Percentiles rank a stretch among this genome's conserved stretches.
These are phyloP conservation scores for Therioaphis trifolii DNA, from an alignment of 2,888 invertebrate species.

Conservation along the genomic window DNA sequence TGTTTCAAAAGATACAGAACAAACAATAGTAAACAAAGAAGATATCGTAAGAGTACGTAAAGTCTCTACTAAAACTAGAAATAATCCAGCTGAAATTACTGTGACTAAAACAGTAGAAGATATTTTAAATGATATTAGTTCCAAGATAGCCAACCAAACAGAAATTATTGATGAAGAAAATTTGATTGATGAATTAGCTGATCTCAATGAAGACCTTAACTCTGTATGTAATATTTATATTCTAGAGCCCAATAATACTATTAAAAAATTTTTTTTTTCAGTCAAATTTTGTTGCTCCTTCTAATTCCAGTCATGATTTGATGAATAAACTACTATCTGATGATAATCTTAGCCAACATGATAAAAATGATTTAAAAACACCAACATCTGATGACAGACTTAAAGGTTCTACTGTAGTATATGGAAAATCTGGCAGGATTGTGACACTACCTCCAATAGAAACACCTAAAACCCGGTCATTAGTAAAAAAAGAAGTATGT, in stretches of 20 bases:
- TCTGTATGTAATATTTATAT: slow-evolving; percentile 34
- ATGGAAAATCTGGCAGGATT: slow-evolving; percentile 56
- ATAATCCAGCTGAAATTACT: slow-evolving; percentile 40
- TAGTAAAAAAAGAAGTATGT: slow-evolving; percentile 61
- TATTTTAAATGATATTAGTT: slow-evolving; percentile 58
- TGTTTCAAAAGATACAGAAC: neutral
- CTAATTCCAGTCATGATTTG: slow-evolving; percentile 60
- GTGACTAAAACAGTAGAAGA: slow-evolving; percentile 56
- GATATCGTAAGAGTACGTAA: slow-evolving; percentile 13
- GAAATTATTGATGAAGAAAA: slow-evolving; percentile 55
- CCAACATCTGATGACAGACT: slow-evolving; percentile 14
- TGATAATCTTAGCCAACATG: slow-evolving; percentile 42
- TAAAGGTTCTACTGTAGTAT: slow-evolving; percentile 34
- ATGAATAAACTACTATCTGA: slow-evolving; percentile 55
- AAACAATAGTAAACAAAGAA: slow-evolving; percentile 18
- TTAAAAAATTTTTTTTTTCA: too few relatives aligned
- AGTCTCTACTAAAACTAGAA: slow-evolving; percentile 1
- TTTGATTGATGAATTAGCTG: slow-evolving; percentile 56
- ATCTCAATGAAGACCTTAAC: slow-evolving; percentile 60
- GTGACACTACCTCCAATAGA: slow-evolving; percentile 79
- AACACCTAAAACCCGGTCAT: slow-evolving; percentile 79
- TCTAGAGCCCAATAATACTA: too few relatives aligned
- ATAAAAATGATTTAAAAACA: slow-evolving; percentile 4
- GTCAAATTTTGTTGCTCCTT: slow-evolving; percentile 62
- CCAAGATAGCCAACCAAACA: slow-evolving; percentile 45